Percentiles rank a stretch among this genome's conserved stretches.
phyloP scores from a whole-genome alignment of 2,888 invertebrate genomes.

The Ornithoptera alexandrae region DNA sequence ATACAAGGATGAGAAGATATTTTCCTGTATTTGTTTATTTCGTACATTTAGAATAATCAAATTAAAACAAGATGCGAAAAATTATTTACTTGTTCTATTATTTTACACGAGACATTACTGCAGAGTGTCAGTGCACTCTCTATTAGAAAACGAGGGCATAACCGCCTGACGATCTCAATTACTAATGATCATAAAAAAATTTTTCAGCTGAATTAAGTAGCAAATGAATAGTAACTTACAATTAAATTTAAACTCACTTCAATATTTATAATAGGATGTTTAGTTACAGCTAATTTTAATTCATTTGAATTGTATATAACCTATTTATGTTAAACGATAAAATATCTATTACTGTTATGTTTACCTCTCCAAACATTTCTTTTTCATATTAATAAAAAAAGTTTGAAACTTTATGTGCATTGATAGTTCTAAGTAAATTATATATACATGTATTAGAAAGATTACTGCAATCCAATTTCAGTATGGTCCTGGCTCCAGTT shows the following conservation, averaged over 20 bases:
- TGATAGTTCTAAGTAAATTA: neutral
- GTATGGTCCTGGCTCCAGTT: too few species aligned
- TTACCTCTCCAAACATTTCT: neutral
- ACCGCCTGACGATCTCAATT: conserved; percentile 40
- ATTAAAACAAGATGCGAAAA: neutral
- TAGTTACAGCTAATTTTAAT: neutral
- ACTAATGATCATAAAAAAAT: conserved; percentile 35
- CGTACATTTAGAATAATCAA: too few species aligned
- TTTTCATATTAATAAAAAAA: neutral
- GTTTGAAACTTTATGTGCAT: neutral
- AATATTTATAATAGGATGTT: neutral
- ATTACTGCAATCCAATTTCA: too few species aligned
- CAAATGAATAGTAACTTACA: too few species aligned
- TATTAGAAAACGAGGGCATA: conserved; percentile 42
- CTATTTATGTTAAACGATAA: neutral
- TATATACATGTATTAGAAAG: too few species aligned
- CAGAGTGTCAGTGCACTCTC: conserved; percentile 44
- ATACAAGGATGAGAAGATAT: too few species aligned
- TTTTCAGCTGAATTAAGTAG: conserved; percentile 16
- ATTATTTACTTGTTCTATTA: neutral
- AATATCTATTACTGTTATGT: neutral
- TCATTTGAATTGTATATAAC: neutral
- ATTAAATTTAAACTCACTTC: neutral
- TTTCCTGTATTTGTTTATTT: too few species aligned
- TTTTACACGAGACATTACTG: conserved; percentile 12